Evolutionary conservation across 1,140 invertebrate species (phyloP), one percentile per base, ranked within the genome.

Genomic region (Chelonus insularis): DNA sequence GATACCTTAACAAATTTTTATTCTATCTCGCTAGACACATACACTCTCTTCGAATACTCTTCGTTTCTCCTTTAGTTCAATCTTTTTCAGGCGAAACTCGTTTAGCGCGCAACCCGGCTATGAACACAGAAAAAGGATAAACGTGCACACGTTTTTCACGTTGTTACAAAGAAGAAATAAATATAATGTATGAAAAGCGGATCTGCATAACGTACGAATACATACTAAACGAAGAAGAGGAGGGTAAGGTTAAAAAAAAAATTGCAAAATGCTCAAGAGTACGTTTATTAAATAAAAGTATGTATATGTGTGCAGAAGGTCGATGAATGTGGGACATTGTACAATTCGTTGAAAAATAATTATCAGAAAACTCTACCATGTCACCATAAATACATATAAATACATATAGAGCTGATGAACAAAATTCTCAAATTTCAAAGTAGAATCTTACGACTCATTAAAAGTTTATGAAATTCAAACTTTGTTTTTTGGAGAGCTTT

Each of bases 121-220:
- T 55, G 36, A 55, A 55, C 34, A 16, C 34, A 55, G 52, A 55
- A 55, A 55, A 55, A 55, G 52, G 34, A 55, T 55, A 29, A 29
- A 37, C 52, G 52, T 55, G 20, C 52, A 16, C 32, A 36, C 29
- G 52, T 37, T 37, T 55, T 34, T 9, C 50, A 32, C 12, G 34
- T 29, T 29, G 21, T 55, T 51, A 55, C 52, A 55, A 55, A 55
- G 52, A 16, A 55, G 52, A 55, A 55, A 55, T 29, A 55, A 55
- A 55, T 55, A 39, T 55, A 55, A 55, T 55, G 20, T 29, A 12
- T 55, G 52, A 12, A 55, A 55, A 55, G 16, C 7, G 20, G 45
- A 48, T 25, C 21, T 25, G 45, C 45, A 48, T 32, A 55, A 29
- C n/a, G 52, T 20, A 21, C 52, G 34, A 34, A 29, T 39, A 20